A percentile compares a stretch with the other conserved stretches of the same genome.
Conservation (phyloP, 2,113 vertebrate species). For the Donacobius atricapilla region DNA sequence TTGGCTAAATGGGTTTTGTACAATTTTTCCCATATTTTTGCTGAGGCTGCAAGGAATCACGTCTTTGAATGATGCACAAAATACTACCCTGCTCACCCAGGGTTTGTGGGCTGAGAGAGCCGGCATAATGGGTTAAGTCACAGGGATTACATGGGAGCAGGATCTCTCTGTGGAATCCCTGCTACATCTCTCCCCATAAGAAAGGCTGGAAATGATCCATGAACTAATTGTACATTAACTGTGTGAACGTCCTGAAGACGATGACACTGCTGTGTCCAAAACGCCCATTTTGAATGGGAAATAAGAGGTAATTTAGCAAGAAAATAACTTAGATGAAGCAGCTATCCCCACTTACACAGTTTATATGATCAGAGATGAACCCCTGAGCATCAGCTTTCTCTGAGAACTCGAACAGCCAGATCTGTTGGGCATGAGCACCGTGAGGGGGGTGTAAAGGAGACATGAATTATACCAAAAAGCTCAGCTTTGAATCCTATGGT, state of each 20-base stretch:
- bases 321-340: neutral
- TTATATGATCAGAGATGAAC: slow-evolving; percentile 81
- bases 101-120: neutral
- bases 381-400: slow-evolving; percentile 73
- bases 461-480: neutral
- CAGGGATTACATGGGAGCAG: neutral
- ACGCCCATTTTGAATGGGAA: neutral
- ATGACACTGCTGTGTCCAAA: neutral
- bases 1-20: neutral
- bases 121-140: neutral
- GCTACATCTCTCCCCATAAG: neutral
- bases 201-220: neutral
- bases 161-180: too few species aligned
- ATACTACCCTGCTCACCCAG: neutral
- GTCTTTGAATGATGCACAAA: neutral
- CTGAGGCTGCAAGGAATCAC: neutral
- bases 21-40: neutral
- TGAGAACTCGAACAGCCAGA: slow-evolving; percentile 81
- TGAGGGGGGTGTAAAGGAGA: neutral
- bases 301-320: neutral
- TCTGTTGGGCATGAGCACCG: slow-evolving; percentile 48
- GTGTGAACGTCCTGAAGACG: neutral
- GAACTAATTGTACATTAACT: neutral
- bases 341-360: slow-evolving; percentile 74
- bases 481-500: neutral